Conservation (phyloP, 2,797 vertebrate genomes). For the Tangara arthus region DNA sequence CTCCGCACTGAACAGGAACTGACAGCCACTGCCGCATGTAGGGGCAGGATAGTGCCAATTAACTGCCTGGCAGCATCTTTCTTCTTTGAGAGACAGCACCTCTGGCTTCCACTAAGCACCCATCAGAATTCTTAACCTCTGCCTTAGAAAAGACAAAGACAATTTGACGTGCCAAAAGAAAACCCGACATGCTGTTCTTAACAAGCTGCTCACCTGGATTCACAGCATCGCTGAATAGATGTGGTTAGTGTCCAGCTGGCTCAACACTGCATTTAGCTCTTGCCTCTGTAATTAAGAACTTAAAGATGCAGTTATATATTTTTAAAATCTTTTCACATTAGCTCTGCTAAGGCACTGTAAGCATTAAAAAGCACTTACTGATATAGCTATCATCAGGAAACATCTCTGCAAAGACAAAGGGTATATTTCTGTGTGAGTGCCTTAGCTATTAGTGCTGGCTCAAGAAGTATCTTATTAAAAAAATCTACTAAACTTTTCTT, state of each 20-base stretch:
- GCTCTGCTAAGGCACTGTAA: background rate
- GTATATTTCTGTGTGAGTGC: background rate
- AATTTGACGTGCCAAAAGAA: background rate
- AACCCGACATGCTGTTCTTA: background rate
- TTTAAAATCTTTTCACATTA: background rate
- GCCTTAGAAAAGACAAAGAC: background rate
- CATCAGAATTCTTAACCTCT: background rate
- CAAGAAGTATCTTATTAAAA: background rate
- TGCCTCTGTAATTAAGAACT: background rate
- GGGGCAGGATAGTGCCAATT: background rate
- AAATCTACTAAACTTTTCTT: background rate
- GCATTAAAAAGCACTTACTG: background rate
- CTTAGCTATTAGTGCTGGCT: background rate
- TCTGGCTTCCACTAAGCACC: background rate
- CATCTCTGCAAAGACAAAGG: background rate
- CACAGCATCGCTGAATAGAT: background rate
- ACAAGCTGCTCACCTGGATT: background rate
- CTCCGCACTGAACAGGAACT: background rate
- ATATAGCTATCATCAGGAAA: background rate
- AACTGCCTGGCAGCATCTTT: background rate
- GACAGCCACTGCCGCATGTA: accelerated
- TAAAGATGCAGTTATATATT: background rate
- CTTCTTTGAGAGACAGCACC: background rate
- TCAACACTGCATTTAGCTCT: background rate
- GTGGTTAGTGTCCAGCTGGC: background rate